Evolutionary conservation across 2,113 vertebrate species (phyloP).

Genomic region (Macrotis lagotis): DNA sequence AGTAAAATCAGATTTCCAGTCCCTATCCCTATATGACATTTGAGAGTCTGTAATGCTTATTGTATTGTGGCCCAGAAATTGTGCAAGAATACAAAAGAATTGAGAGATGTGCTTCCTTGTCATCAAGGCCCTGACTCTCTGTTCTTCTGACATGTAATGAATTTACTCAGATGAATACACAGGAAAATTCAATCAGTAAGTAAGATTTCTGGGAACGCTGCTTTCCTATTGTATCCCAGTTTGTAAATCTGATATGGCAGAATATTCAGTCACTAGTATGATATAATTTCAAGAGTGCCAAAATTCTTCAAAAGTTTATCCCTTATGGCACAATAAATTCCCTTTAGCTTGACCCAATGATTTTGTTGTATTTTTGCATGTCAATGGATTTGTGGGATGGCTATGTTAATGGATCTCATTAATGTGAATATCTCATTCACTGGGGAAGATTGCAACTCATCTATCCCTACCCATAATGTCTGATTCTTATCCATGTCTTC

Average conservation of each 20-base stretch:
- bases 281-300: not conserved
- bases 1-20: not conserved
- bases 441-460: not conserved
- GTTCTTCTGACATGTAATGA: not conserved
- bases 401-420: not conserved
- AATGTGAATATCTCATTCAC: not conserved
- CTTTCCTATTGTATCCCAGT: not conserved
- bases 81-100: not conserved
- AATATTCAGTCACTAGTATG: not conserved
- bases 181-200: not conserved
- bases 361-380: not conserved
- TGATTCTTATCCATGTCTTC: not conserved
- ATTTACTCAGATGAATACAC: not conserved
- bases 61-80: not conserved
- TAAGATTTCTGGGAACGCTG: not conserved
- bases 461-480: not conserved
- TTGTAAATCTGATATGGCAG: not conserved
- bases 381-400: not conserved
- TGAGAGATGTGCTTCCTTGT: not conserved
- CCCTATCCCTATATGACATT: not conserved
- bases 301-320: not conserved
- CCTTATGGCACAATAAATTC: not conserved
- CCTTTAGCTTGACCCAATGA: not conserved
- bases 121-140: not conserved
- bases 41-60: not conserved